Conservation (phyloP, 2,888 invertebrate genomes). For the Apantesis nais region DNA sequence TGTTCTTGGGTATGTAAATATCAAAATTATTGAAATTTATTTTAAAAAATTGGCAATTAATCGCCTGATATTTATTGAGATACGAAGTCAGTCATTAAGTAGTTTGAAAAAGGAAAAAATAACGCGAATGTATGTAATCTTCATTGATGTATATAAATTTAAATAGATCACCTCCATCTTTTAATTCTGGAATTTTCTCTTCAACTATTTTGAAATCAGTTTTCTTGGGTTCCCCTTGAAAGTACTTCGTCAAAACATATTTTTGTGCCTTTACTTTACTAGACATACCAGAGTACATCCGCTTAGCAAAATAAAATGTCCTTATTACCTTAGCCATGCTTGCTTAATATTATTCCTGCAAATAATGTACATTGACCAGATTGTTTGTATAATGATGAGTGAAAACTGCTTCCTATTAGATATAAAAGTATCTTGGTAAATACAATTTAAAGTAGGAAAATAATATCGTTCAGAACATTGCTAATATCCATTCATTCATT, state of each 20-base stretch:
- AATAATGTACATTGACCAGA: neutral
- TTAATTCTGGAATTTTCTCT: constrained; percentile 87
- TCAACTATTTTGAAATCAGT: constrained; percentile 88
- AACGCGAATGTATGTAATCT: neutral
- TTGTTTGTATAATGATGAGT: neutral
- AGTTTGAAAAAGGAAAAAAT: neutral
- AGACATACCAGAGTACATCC: constrained; percentile 62
- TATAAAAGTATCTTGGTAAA: no score
- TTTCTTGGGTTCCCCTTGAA: constrained; percentile 88
- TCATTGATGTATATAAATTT: neutral
- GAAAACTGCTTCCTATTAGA: no score
- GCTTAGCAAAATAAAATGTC: constrained; percentile 43
- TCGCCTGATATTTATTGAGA: no score
- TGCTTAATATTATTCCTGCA: constrained; percentile 7
- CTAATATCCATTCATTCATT: no score
- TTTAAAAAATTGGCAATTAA: neutral
- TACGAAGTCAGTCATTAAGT: neutral
- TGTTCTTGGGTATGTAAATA: neutral
- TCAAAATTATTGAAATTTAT: neutral
- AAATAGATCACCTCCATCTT: constrained; percentile 87
- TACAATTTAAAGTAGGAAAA: no score
- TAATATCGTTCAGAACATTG: no score
- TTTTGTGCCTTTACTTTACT: constrained; percentile 84
- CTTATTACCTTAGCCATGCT: constrained; percentile 27
- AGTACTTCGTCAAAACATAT: constrained; percentile 87